A percentile compares a stretch with the other conserved stretches of the same genome.
Evolutionary conservation across 2,888 invertebrate genomes (phyloP).

Genomic region (Luperina testacea): DNA sequence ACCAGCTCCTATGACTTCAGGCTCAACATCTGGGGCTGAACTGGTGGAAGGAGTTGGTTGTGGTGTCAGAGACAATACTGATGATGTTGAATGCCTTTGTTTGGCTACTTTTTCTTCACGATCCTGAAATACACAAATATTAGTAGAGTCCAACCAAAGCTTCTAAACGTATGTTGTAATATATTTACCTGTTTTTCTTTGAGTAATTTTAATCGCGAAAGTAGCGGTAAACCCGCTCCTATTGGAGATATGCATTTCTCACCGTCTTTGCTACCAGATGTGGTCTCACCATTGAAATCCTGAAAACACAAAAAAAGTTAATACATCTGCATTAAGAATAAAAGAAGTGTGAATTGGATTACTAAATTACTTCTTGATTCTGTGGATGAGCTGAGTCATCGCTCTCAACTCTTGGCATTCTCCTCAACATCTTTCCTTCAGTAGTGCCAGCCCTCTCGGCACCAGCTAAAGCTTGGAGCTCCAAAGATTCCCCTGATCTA

Average conservation of each 20-base stretch:
- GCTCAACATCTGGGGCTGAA: slow-evolving; percentile 89
- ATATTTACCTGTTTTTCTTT: slow-evolving; percentile 95
- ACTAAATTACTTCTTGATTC: slow-evolving; percentile 70
- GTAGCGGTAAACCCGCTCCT: slow-evolving; percentile 95
- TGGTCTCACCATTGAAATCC: slow-evolving; percentile 85
- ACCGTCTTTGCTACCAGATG: slow-evolving; percentile 87
- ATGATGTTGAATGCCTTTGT: slow-evolving; percentile 83
- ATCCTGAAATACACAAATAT: slow-evolving; percentile 75
- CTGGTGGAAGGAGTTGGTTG: slow-evolving; percentile 91
- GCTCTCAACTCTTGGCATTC: slow-evolving; percentile 94
- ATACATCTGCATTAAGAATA: not conserved
- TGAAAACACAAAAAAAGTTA: slow-evolving; percentile 58
- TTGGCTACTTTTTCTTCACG: slow-evolving; percentile 88
- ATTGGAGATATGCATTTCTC: slow-evolving; percentile 93
- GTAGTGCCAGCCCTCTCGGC: slow-evolving; percentile 79
- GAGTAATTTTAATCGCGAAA: slow-evolving; percentile 94
- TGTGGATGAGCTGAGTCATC: slow-evolving; percentile 91
- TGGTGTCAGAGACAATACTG: slow-evolving; percentile 82
- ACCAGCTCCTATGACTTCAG: slow-evolving; percentile 92
- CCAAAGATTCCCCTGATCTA: slow-evolving; percentile 92
- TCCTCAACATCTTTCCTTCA: slow-evolving; percentile 90
- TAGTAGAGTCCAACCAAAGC: not conserved
- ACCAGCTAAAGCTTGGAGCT: slow-evolving; percentile 86
- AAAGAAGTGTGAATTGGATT: not conserved
- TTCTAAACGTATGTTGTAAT: not conserved